Evolutionary conservation across 2,113 vertebrate species (phyloP).

Genomic region (Syngnathus floridae): DNA sequence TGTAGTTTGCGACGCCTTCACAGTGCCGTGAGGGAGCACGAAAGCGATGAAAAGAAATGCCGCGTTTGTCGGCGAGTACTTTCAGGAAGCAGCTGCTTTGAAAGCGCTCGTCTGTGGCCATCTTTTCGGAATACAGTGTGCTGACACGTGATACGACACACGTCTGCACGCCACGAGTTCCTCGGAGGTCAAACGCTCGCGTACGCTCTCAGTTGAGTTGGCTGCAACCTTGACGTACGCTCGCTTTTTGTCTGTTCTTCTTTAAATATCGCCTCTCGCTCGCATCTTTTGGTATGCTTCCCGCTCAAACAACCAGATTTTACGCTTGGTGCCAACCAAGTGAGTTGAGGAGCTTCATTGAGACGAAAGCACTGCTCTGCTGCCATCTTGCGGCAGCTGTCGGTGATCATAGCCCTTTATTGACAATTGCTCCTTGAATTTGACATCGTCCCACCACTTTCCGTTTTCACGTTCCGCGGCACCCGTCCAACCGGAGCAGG

Average conservation of each 20-base stretch:
- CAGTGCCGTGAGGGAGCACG: too few species aligned
- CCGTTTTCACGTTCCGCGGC: too few species aligned
- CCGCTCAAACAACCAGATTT: too few species aligned
- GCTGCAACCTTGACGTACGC: not conserved
- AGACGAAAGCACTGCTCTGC: too few species aligned
- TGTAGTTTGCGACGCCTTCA: too few species aligned
- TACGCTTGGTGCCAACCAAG: too few species aligned
- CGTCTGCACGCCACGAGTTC: slow-evolving; percentile 26
- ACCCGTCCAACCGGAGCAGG: not conserved
- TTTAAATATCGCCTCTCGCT: fast-evolving
- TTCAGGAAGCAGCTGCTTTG: not conserved
- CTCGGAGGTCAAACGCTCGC: slow-evolving; percentile 30
- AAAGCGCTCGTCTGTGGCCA: not conserved
- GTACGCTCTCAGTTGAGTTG: not conserved
- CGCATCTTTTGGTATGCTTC: too few species aligned
- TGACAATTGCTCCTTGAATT: too few species aligned
- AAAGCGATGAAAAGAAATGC: not conserved
- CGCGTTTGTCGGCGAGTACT: not conserved
- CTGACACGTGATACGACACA: slow-evolving; percentile 38
- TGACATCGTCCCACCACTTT: not conserved
- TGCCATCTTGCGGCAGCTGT: too few species aligned
- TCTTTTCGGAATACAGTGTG: not conserved
- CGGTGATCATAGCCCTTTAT: too few species aligned
- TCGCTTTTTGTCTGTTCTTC: not conserved
- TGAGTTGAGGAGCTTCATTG: too few species aligned